Evolutionary conservation across 2,888 invertebrate species (phyloP), one percentile per base, ranked within the genome.

Genomic region (Orthosia incerta): DNA sequence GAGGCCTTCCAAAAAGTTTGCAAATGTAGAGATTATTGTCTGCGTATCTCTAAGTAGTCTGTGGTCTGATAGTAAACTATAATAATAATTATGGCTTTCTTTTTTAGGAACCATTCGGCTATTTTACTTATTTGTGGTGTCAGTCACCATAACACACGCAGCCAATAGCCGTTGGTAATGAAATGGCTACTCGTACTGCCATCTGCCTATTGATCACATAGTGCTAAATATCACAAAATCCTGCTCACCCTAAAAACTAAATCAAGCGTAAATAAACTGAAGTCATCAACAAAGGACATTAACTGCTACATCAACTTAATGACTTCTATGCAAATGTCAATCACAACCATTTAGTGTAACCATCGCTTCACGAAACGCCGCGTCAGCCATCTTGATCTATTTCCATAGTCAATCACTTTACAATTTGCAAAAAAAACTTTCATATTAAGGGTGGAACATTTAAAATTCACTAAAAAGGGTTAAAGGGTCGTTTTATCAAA

Each of bases 401-500:
- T 63, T 83, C 83, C 80, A 77, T 77, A 66, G 79, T 83, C 88
- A 88, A 90, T 91, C 87, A 88, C 81, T 86, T 89, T 86, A 80
- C 86, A 90, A 91, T 91, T 88, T 87, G 87, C 81, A 88, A 86
- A 89, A 87, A 88, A 87, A 84, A 46, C 31, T 85, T 88, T 77
- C 77, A 82, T 76, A 82, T 88, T 71, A 80, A 80, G 87, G 90
- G 86, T 87, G 89, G 88, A 83, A 60, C 55, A 71, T 79, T 85
- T 86, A 87, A 87, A 90, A 85, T 86, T 87, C 86, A 89, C 87
- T 76, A 80, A 80, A 84, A 59, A 76, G 79, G 60, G 63, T 88
- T 91, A 67, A 80, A 80, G 88, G 90, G 86, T 88, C 90, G 89
- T 95, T 95, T 94, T 94, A 95, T 95, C 94, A 94, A 93, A 95